These are phyloP conservation scores for Mythimna albipuncta DNA, from an alignment of 2,888 invertebrate species.

Conservation along the genomic window DNA sequence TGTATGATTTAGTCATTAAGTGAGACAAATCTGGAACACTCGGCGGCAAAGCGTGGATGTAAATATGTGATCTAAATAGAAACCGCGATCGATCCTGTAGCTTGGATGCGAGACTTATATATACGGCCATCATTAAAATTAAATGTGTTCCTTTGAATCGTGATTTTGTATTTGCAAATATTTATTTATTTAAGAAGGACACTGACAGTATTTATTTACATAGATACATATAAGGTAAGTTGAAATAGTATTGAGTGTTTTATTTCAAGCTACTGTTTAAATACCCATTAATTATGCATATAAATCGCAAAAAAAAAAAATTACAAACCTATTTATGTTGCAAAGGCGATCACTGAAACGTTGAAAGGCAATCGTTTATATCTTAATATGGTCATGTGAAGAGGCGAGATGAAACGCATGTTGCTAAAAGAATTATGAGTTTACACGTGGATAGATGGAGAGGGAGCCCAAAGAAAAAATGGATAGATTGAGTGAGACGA, in stretches of 20 bases:
- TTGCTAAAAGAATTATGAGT: too few species aligned
- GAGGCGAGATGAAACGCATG: too few species aligned
- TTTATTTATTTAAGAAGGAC: too few species aligned
- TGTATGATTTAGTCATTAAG: slow-evolving; percentile 21
- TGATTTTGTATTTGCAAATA: background rate
- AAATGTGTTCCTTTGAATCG: background rate
- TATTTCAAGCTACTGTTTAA: background rate
- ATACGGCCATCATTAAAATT: slow-evolving; percentile 11
- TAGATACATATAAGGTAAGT: background rate
- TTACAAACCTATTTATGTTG: too few species aligned
- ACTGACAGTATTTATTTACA: background rate
- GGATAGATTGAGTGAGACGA: too few species aligned
- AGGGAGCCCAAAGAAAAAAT: too few species aligned
- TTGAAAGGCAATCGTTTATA: too few species aligned
- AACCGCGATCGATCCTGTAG: slow-evolving; percentile 7
- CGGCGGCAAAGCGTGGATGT: slow-evolving; percentile 1
- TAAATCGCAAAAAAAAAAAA: background rate
- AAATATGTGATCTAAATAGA: slow-evolving; percentile 26
- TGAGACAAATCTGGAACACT: slow-evolving; percentile 27
- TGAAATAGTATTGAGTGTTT: background rate
- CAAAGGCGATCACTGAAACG: too few species aligned
- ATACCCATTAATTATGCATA: background rate
- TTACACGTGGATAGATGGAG: too few species aligned
- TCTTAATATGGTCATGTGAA: too few species aligned
- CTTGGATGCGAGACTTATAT: background rate